Conservation (phyloP, 2,113 vertebrate species). For the Bombycilla garrulus region DNA sequence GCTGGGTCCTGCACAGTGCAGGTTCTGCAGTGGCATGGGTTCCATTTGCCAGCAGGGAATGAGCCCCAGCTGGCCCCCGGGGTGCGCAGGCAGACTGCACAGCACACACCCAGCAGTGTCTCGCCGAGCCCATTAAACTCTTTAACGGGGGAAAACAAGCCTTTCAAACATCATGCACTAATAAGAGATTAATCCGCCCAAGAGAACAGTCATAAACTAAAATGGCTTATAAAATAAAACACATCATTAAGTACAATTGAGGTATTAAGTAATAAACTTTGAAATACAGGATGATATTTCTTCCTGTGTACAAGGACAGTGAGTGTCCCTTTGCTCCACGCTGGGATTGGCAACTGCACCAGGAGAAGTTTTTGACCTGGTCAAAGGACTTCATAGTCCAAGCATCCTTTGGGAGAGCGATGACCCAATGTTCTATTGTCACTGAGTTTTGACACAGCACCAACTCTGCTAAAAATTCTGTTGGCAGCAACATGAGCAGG, state of each 20-base stretch:
- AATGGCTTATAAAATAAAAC: conserved; percentile 8
- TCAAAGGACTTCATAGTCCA: background rate
- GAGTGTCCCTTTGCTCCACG: fast-evolving
- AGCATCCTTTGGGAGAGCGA: fast-evolving
- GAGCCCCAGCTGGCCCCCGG: fast-evolving
- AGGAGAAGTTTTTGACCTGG: background rate
- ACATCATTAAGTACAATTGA: conserved; percentile 47
- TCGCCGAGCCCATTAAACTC: background rate
- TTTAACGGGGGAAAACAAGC: background rate
- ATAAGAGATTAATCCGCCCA: conserved; percentile 47
- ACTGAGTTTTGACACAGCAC: background rate
- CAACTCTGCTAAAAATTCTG: background rate
- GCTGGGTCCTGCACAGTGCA: too few species aligned
- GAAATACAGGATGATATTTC: background rate
- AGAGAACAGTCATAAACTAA: conserved; percentile 45
- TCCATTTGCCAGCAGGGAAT: background rate
- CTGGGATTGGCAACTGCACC: fast-evolving
- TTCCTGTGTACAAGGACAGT: background rate
- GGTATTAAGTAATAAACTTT: conserved; percentile 47
- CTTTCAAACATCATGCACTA: conserved; percentile 45
- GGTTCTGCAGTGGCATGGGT: fast-evolving
- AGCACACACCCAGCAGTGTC: conserved; percentile 22
- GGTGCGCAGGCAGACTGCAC: background rate
- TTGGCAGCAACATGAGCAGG: background rate
- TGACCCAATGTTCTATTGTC: background rate